These are phyloP conservation scores for Apodemia mormo DNA, from an alignment of 2,888 invertebrate genomes.

Conservation along the genomic window DNA sequence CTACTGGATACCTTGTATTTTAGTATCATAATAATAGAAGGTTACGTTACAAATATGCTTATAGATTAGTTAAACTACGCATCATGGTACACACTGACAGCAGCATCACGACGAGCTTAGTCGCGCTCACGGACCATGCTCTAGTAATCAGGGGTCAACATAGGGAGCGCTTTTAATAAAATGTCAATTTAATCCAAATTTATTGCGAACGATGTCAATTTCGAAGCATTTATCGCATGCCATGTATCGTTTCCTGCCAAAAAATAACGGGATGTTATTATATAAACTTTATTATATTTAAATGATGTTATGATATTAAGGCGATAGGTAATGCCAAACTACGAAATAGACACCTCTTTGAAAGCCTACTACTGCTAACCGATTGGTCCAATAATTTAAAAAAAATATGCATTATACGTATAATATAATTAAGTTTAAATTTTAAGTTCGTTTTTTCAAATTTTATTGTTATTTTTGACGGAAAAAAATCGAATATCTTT, in stretches of 20 bases:
- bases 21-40: slow-evolving; percentile 52
- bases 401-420: too few species aligned
- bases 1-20: background rate
- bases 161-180: background rate
- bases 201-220: background rate
- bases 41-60: slow-evolving; percentile 63
- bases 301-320: too few species aligned
- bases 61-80: slow-evolving; percentile 68
- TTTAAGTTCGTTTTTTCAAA: too few species aligned
- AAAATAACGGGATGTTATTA: too few species aligned
- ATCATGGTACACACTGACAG: slow-evolving; percentile 67
- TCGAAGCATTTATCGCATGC: background rate
- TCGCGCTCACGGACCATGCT: slow-evolving; percentile 61
- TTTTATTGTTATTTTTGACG: too few species aligned
- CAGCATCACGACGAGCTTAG: slow-evolving; percentile 62
- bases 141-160: slow-evolving; percentile 30
- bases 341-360: too few species aligned
- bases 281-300: too few species aligned
- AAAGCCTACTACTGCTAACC: too few species aligned
- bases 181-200: background rate
- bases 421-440: too few species aligned
- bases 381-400: too few species aligned
- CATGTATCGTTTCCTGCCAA: background rate
- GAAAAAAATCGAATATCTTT: too few species aligned
- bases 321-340: too few species aligned